Conservation (phyloP, 2,888 invertebrate genomes). For the Perithous albicinctus region DNA sequence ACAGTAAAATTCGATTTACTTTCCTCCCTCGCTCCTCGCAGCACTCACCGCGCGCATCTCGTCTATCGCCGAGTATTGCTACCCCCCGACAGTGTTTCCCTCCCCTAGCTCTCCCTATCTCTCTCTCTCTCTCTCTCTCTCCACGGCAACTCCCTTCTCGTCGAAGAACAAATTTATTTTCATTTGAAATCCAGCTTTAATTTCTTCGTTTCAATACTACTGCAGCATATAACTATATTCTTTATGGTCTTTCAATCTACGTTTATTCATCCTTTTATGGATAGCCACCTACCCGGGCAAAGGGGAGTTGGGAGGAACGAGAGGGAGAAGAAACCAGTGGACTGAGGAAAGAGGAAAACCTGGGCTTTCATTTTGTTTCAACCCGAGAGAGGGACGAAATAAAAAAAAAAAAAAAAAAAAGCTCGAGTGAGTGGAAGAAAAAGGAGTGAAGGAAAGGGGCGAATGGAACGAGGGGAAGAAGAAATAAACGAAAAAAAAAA, state of each 20-base stretch:
- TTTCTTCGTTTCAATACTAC: slow-evolving; percentile 70
- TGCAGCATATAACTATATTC: slow-evolving; percentile 54
- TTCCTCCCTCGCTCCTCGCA: slow-evolving; percentile 46
- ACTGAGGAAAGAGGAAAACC: slow-evolving; percentile 13
- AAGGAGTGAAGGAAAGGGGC: slow-evolving; percentile 63
- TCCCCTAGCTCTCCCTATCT: slow-evolving; percentile 28
- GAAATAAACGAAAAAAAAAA: slow-evolving; percentile 60
- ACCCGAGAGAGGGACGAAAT: slow-evolving; percentile 53
- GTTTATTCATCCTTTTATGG: slow-evolving; percentile 76
- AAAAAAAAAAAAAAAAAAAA: no score
- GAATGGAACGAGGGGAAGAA: slow-evolving; percentile 61
- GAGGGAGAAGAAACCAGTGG: slow-evolving; percentile 13
- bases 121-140: slow-evolving; percentile 31
- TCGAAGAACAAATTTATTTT: slow-evolving; percentile 70
- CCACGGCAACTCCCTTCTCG: slow-evolving; percentile 43
- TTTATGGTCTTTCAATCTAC: slow-evolving; percentile 76
- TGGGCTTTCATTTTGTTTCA: slow-evolving; percentile 74
- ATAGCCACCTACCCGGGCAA: slow-evolving; percentile 60
- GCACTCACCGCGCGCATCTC: slow-evolving; percentile 55
- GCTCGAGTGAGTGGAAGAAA: slow-evolving; percentile 38
- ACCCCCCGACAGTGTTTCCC: slow-evolving; percentile 24
- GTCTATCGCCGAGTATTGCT: slow-evolving; percentile 66
- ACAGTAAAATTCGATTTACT: slow-evolving; percentile 67
- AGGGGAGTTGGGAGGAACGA: slow-evolving; percentile 13
- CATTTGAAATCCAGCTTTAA: slow-evolving; percentile 72